Evolutionary conservation across 2,888 invertebrate species (phyloP), one percentile per base, ranked within the genome.

Genomic region (Tipula vernalis): DNA sequence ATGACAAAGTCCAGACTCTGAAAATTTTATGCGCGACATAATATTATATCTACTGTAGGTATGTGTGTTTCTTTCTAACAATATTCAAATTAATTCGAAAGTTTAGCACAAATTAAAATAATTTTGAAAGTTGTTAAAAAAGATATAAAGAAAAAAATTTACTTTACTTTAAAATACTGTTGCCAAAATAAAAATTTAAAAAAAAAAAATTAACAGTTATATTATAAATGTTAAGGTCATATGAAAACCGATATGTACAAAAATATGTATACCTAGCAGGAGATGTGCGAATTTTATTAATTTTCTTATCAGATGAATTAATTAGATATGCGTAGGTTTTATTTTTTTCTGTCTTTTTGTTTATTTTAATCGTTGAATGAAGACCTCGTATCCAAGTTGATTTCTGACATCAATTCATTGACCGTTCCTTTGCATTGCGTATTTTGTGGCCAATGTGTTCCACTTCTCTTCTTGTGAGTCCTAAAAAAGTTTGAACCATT

Each of bases 81-180:
- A 71, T 71, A 71, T 71, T 71, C 71, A 71, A 71, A 71, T 71
- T 71, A 71, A 71, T 71, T 71, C 71, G 71, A 71, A 71, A 71
- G 71, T 71, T 71, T 10, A 71, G 71, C 28, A 10, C 71, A 71
- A 71, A 71, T 71, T 71, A 71, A 71, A 71, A 71, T 71, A 71
- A 28, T 71, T 71, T 71, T 71, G 71, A 71, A 71, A 71, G 71
- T 71, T 71, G 71, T 3, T 71, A 71, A 71, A 28, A 71, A 51
- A n/a, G 3, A 44, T 39, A 39, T 39, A 3, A 1, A 44, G 0
- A 12, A 10, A 15, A 39, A 28, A 28, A 28, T 28, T 15, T 57
- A 57, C 15, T 57, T 71, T 12, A 28, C 71, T 71, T 71, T 71
- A 71, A 28, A 28, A 71, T 71, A 71, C 28, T 18, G 28, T 71